These are phyloP conservation scores for Meda fulgida DNA, from an alignment of 2,797 vertebrate genomes.

Conservation along the genomic window DNA sequence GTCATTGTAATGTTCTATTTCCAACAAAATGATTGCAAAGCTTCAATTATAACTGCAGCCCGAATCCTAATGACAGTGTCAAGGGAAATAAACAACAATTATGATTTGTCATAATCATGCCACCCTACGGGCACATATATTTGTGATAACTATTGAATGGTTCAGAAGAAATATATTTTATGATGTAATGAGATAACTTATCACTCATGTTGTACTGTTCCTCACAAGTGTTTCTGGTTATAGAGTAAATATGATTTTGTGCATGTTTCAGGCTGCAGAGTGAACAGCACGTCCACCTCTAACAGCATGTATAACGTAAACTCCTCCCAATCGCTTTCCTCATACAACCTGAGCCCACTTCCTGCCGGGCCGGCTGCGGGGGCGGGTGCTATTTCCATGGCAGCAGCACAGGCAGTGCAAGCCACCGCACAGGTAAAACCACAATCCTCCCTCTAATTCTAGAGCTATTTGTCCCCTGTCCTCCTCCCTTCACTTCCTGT, in stretches of 20 bases:
- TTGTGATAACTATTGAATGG: neutral
- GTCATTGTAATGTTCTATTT: neutral
- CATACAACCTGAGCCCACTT: constrained; percentile 93
- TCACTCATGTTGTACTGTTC: neutral
- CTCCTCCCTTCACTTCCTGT: constrained; percentile 26
- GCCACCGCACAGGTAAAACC: constrained; percentile 92
- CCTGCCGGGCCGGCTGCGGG: constrained; percentile 89
- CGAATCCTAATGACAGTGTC: neutral
- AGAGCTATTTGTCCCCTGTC: neutral
- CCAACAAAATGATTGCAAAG: neutral
- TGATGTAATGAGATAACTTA: neutral
- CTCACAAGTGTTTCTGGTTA: neutral
- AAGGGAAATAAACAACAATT: constrained; percentile 8
- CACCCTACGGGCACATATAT: neutral
- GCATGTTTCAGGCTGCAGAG: constrained; percentile 87
- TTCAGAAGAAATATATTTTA: neutral
- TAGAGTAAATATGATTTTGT: neutral
- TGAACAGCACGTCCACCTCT: constrained; percentile 89
- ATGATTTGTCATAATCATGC: neutral
- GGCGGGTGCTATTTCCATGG: constrained; percentile 94
- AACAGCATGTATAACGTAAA: constrained; percentile 92
- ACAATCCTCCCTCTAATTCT: neutral
- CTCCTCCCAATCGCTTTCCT: constrained; percentile 90
- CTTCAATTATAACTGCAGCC: neutral
- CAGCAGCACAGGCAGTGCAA: constrained; percentile 98